Evolutionary conservation across 2,888 invertebrate species (phyloP), one percentile per base, ranked within the genome.

Genomic region (Yponomeuta cagnagella): DNA sequence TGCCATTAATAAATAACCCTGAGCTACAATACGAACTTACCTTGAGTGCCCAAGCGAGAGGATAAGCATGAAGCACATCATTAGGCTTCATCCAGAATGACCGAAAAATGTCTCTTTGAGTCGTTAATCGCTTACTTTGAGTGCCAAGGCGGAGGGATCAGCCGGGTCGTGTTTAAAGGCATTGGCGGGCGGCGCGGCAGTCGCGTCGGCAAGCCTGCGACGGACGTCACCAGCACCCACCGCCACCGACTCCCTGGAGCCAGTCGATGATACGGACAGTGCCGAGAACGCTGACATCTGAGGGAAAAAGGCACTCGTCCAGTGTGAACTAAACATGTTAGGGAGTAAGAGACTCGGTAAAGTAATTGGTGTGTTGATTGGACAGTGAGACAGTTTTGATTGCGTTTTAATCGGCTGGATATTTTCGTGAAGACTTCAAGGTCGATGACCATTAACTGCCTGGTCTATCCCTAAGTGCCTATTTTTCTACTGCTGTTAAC

Each of bases 131-230:
- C 64, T 68, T 82, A 95, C 95, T 93, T 99, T 99, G 68, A 99
- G 93, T 5, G 98, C 98, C 1, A 98, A 97, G 1, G 99, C 99
- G 65, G 99, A 99, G 0, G 99, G 99, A 92, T 99, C 99, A 80
- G 98, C 98, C 0, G 98, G 98, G 91, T 99, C 99, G 80, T 98
- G 96, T 79, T 96, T 94, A 85, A 97, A 97, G 30, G 96, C 95
- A 80, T 95, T 95, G 79, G 82, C 93, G 81, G 88, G 90, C 72
- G 85, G 88, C 76, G 89, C 90, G 71, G 86, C 88, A n/a, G 89
- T 92, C 63, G 96, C 96, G 86, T 97, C 97, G 0, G 96, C 96
- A 70, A 98, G 91, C 72, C 98, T 92, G 70, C 97, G 93, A 68
- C 98, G 93, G 77, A 98, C 97, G 79, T 98, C 98, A 66, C 96